Base-by-base conservation (phyloP, 1,140 invertebrate species). In the Calliopsis andreniformis region DNA sequence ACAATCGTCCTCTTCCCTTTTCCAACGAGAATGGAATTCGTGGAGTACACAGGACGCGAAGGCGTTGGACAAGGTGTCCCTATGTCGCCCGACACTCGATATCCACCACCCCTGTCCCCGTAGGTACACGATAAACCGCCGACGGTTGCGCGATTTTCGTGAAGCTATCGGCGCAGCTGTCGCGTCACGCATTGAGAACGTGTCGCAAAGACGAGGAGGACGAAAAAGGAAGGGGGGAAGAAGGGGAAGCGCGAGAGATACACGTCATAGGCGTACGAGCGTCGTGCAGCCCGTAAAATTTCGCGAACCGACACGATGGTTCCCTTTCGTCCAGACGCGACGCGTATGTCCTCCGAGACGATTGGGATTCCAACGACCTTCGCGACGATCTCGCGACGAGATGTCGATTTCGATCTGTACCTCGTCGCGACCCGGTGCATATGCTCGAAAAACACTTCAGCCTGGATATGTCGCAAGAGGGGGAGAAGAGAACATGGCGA, bases 61-160 rank as follows among this genome's bases (percentile, higher is more conserved):
- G 16, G 20, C 10, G 71, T 5, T 5, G n/a, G 12, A 67, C 71
- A 67, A 45, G 62, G 18, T 56, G 61, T 66, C 39, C 20, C 35
- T 1, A 55, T 25, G 39, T 53, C 53, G n/a, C 25, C 28, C 53
- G 67, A 73, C 39, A 63, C 43, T 49, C 61, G 71, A 69, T 76
- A 68, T 56, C 42, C 32, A 49, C 25, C 55, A 39, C 25, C 43
- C 64, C 42, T 45, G 53, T 12, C 18, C 35, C 30, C 3, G 42
- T 59, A 49, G 43, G 4, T 59, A 68, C 71, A 23, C 39, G 71
- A 75, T 67, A 75, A 75, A 75, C 39, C 71, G 28, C 12, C 51
- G 62, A 59, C 69, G 62, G 76, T 78, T 73, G 63, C 23, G 62
- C 55, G 70, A 78, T 78, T 78, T 78, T 78, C 53, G 76, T 45